Evolutionary conservation across 2,797 vertebrate genomes (phyloP), one percentile per base, ranked within the genome.

Genomic region (Rhinella marina): DNA sequence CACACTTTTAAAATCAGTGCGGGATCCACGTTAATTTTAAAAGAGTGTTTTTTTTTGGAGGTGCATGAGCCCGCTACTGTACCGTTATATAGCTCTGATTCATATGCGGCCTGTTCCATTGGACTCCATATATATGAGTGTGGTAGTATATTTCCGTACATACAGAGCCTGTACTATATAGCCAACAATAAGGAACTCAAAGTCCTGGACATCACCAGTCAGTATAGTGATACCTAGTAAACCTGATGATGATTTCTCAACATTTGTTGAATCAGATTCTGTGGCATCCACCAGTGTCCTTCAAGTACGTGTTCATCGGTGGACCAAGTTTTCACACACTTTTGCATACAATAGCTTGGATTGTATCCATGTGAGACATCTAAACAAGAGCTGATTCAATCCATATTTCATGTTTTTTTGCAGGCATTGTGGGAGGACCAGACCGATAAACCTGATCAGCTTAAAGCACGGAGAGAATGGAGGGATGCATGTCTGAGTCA

Each of bases 361-460:
- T 50, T 59, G 14, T 32, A 72, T 57, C 89, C 84, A 14, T 75
- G 16, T 48, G 54, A 75, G 61, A 10, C 82, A 16, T 32, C 8
- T 57, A n/a, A 75, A 84, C 54, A 75, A 59, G 12, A 19, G 29
- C 61, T 84, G 72, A 85, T 85, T 77, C 57, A 85, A 27, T 62
- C 83, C 41, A 62, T 83, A 14, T 64, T 85, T 84, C 81, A 27
- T 29, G 89, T 79, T 29, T 79, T 29, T 21, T 92, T 90, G 29
- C 92, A 99, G 98, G 97, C 96, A 88, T 96, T 98, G 94, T 94
- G 92, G 90, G 91, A 94, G 89, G 92, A 96, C 91, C 95, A 97
- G 90, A 97, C 97, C 59, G 93, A 81, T 62, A 95, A 97, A 89
- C 93, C 94, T 4, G 93, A 95, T 91, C 93, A 93, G 91, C 94